Evolutionary conservation across 2,888 invertebrate species (phyloP), one percentile per base, ranked within the genome.

Genomic region (Mesoligia furuncula): DNA sequence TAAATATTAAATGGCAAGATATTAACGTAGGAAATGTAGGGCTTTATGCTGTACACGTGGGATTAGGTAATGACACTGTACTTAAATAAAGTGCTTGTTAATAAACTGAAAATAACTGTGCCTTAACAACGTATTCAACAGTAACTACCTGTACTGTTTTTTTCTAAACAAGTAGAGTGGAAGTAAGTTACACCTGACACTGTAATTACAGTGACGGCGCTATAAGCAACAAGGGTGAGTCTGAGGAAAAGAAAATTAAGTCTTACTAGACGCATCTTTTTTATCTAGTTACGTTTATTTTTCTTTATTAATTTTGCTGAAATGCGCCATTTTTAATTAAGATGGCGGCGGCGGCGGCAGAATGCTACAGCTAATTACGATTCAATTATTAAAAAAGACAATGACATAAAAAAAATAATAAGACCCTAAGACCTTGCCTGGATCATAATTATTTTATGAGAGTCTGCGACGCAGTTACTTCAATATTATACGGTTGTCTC

Each of bases 1-100:
- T 66, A n/a, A 65, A 75, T 81, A 79, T 82, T 82, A 51, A 15
- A 61, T 66, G 65, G 20, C 20, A 36, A 65, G 48, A 59, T 42
- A 31, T 42, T 65, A 75, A 48, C 39, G 13, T 51, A 24, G 57
- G 54, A 59, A 79, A 59, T 75, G 0, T 42, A 2, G 8, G 7
- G 9, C 15, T 39, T 57, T 31, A 45, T 17, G 20, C n/a, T 13
- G n/a, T 74, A 27, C 57, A 66, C 31, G 39, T 48, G 15, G 65
- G 20, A 45, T 57, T n/a, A 36, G 8, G 31, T 81, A 59, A 42
- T 65, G 17, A 36, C 11, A 39, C 6, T 36, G 36, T 20, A 27
- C 51, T 45, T 4, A 24, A 51, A 13, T 42, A 51, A 54, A 54
- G 42, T 62, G n/a, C 48, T 61, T 51, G 31, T 51, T 61, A 15